Percentiles rank a stretch among this genome's conserved stretches.
These are phyloP conservation scores for Orius insidiosus DNA, from an alignment of 1,140 invertebrate genomes.

Conservation along the genomic window DNA sequence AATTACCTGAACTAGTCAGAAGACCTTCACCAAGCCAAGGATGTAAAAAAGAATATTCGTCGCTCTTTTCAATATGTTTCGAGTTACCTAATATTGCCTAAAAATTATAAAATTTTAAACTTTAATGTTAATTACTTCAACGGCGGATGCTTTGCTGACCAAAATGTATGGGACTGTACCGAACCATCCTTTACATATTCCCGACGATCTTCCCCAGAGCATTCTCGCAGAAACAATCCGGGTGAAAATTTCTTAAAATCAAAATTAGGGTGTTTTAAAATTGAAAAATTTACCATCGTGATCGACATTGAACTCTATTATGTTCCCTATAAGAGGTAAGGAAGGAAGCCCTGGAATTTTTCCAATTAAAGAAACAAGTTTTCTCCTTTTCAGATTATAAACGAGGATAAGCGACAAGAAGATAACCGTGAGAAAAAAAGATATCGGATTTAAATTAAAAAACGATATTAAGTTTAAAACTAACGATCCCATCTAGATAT, in stretches of 20 bases:
- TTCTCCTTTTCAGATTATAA: conserved; percentile 27
- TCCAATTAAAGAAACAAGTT: conserved; percentile 27
- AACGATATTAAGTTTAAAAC: conserved; percentile 2
- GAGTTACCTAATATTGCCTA: conserved; percentile 48
- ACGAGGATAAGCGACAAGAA: conserved; percentile 12
- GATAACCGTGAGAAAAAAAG: conserved; percentile 17
- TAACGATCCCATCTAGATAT: background rate
- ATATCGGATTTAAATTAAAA: conserved; percentile 28
- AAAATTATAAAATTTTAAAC: conserved; percentile 12
- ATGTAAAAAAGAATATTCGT: conserved; percentile 52
- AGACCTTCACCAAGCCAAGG: conserved; percentile 64
- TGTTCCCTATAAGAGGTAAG: conserved; percentile 37
- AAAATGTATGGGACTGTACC: conserved; percentile 29
- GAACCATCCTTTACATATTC: conserved; percentile 30
- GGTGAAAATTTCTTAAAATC: conserved; percentile 28
- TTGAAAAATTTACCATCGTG: conserved; percentile 27
- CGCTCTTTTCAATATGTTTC: conserved; percentile 53
- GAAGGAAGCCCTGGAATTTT: conserved; percentile 35
- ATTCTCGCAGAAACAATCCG: conserved; percentile 29
- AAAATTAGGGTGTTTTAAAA: background rate
- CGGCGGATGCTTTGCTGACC: conserved; percentile 26
- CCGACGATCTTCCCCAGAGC: conserved; percentile 30
- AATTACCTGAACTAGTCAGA: conserved; percentile 37
- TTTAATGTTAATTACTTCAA: conserved; percentile 19
- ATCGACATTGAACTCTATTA: conserved; percentile 32